Conservation (phyloP, 2,888 invertebrate genomes). For the Heliconius erato region DNA sequence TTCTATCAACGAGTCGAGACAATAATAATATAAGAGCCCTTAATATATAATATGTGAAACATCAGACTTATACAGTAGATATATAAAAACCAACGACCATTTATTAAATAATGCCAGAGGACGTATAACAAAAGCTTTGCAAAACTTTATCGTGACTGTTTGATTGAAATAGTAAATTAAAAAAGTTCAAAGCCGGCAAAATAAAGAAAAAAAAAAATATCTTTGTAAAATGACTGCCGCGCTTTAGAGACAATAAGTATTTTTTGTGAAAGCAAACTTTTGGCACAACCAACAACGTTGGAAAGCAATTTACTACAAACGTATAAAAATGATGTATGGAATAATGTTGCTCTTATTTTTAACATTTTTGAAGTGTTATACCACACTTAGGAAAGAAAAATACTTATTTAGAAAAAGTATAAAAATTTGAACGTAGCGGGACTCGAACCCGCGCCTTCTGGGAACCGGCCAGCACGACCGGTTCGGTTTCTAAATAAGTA, state of each 20-base stretch:
- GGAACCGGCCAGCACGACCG: no score
- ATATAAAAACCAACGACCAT: neutral
- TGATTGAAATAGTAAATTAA: slow-evolving; percentile 14
- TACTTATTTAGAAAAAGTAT: no score
- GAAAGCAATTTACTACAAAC: slow-evolving; percentile 3
- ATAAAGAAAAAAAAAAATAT: slow-evolving; percentile 17
- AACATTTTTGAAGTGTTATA: no score
- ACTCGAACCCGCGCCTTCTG: no score
- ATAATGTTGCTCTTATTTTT: neutral
- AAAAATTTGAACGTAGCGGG: no score
- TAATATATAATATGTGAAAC: neutral
- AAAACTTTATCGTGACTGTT: neutral
- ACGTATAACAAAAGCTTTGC: neutral
- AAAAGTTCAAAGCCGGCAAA: neutral
- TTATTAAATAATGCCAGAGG: neutral
- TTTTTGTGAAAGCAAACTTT: slow-evolving; percentile 18
- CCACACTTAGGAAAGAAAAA: no score
- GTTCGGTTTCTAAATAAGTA: no score
- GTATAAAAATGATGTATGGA: slow-evolving; percentile 2
- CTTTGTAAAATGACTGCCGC: neutral
- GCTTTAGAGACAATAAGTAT: slow-evolving; percentile 13
- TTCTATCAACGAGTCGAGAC: no score
- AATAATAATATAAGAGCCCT: neutral
- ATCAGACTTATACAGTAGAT: neutral
- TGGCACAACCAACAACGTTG: neutral